phyloP scores from a whole-genome alignment of 2,797 vertebrate species.

The Lepus oiostolus region DNA sequence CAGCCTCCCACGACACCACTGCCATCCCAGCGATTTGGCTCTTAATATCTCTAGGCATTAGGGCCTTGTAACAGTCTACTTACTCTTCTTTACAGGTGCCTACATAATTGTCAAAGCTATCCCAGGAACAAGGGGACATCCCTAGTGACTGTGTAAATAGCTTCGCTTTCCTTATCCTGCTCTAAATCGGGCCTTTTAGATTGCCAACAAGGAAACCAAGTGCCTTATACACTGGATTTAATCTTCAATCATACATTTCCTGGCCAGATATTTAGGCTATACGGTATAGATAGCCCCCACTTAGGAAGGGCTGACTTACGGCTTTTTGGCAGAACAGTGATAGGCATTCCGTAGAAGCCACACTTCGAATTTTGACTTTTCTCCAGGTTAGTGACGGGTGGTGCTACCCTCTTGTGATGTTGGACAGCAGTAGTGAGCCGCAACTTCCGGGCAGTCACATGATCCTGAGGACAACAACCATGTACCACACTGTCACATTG shows the following conservation, averaged over 20 bases:
- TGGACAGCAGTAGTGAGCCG: background rate
- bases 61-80: constrained; percentile 85
- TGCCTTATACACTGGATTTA: constrained; percentile 60
- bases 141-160: constrained; percentile 67
- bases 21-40: constrained; percentile 50
- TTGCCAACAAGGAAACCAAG: constrained; percentile 40
- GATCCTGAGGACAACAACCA: background rate
- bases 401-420: background rate
- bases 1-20: constrained; percentile 21
- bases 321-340: background rate
- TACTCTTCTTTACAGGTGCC: constrained; percentile 87
- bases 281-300: background rate
- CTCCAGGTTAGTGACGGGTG: background rate
- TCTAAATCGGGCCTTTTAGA: constrained; percentile 65
- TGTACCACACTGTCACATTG: background rate
- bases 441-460: background rate
- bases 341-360: background rate
- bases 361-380: background rate
- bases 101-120: constrained; percentile 85
- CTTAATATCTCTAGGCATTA: constrained; percentile 83
- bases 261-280: constrained; percentile 37
- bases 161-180: constrained; percentile 59
- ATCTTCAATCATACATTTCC: constrained; percentile 46
- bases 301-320: background rate
- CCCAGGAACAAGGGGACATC: constrained; percentile 63